Evolutionary conservation across 1,140 invertebrate genomes (phyloP).

Genomic region (Platorchestia sp.): DNA sequence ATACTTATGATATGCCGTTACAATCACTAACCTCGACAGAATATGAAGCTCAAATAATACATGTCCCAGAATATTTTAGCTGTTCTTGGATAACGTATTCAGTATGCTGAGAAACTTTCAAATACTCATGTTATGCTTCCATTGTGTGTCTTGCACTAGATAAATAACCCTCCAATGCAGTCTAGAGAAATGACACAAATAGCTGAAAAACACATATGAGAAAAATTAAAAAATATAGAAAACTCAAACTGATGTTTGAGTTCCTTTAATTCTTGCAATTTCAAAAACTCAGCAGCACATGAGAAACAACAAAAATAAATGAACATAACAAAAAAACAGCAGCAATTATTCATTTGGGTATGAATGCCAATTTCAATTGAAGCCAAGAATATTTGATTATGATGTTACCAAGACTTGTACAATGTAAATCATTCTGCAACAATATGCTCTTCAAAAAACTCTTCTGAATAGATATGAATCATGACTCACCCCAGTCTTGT

Average conservation of each 20-base stretch:
- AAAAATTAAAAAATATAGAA: neutral
- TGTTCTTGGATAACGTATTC: neutral
- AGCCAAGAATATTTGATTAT: neutral
- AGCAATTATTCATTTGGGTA: neutral
- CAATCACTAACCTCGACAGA: neutral
- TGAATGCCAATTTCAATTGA: neutral
- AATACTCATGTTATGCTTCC: too few relatives aligned
- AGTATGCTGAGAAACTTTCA: too few relatives aligned
- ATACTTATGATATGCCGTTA: neutral
- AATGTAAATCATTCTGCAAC: neutral
- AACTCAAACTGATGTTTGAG: neutral
- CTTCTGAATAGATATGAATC: neutral
- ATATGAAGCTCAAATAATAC: neutral
- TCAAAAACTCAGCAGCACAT: neutral
- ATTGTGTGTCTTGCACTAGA: too few relatives aligned
- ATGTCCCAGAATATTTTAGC: neutral
- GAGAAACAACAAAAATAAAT: neutral
- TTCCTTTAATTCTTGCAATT: neutral
- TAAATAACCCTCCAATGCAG: too few relatives aligned
- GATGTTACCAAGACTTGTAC: neutral
- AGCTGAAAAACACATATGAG: too few relatives aligned
- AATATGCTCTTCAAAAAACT: neutral
- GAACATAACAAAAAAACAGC: neutral
- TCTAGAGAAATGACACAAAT: too few relatives aligned
- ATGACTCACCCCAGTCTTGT: neutral